Evolutionary conservation across 2,797 vertebrate genomes (phyloP), one percentile per base, ranked within the genome.

Genomic region (Silurus lanzhouensis): DNA sequence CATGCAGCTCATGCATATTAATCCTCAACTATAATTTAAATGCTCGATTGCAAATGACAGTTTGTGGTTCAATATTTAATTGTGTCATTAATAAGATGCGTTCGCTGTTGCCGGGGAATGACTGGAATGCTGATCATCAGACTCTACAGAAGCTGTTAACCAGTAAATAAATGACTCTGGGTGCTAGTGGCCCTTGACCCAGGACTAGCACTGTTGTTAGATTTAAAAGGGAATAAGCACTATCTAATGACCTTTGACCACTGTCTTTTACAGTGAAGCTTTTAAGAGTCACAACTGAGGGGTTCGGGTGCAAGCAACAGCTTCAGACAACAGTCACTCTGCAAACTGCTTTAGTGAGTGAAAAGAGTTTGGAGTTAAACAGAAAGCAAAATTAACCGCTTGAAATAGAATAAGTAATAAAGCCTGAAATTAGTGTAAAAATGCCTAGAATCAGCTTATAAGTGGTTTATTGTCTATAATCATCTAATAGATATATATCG

Each of bases 61-160:
- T 84, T 83, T 84, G 66, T 66, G 74, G 86, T 81, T 84, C 52
- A 78, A 88, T 84, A 86, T 86, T 86, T 81, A 81, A 81, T 84
- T 86, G 55, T 71, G 87, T 88, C 70, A 87, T 89, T 83, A 86
- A 83, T 71, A 44, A 66, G 61, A 74, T 60, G 85, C 20, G 8
- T 81, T 83, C 20, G 27, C 27, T 68, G 64, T 68, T 82, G 68
- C 57, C 58, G 52, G 25, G 44, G 22, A 79, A 83, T 74, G 83
- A 83, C 61, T 71, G 66, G 57, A 74, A 83, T 58, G 74, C 74
- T 72, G 55, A 87, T 64, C 14, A 25, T 64, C 64, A 48, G 19
- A 19, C 61, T 48, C 61, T 64, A 27, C 22, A 66, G 19, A 60
- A 77, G 44, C 22, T 80, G 22, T 80, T 80, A 64, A 52, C 22